phyloP scores from a whole-genome alignment of 2,888 invertebrate genomes.

The Bombyx huttoni region DNA sequence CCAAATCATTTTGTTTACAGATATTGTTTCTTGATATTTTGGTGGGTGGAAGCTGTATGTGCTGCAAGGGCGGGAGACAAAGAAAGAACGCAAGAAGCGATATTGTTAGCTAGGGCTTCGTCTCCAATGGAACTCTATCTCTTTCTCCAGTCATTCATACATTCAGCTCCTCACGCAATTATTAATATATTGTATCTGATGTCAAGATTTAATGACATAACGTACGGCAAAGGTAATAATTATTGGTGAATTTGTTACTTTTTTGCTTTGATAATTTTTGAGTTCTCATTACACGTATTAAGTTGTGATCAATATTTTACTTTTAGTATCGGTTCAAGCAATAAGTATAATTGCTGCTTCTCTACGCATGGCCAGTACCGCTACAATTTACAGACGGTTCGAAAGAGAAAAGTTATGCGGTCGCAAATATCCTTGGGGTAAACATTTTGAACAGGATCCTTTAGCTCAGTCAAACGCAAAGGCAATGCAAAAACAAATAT shows the following conservation, averaged over 20 bases:
- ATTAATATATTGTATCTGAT: constrained; percentile 71
- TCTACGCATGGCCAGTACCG: constrained; percentile 78
- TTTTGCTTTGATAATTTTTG: too few species aligned
- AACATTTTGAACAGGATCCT: constrained; percentile 24
- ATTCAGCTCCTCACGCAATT: constrained; percentile 81
- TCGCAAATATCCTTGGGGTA: constrained; percentile 80
- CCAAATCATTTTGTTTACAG: constrained; percentile 38
- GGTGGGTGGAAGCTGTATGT: constrained; percentile 80
- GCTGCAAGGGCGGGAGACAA: constrained; percentile 66
- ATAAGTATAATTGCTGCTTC: constrained; percentile 78
- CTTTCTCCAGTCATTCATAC: constrained; percentile 83
- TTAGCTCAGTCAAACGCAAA: not conserved
- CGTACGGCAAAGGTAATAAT: constrained; percentile 76
- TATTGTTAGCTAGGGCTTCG: constrained; percentile 73
- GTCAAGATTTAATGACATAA: constrained; percentile 67
- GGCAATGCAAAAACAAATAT: not conserved
- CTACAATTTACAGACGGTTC: constrained; percentile 81
- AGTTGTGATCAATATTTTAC: not conserved
- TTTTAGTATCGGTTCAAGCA: constrained; percentile 76
- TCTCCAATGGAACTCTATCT: constrained; percentile 83
- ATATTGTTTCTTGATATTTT: constrained; percentile 80
- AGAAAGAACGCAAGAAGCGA: constrained; percentile 72
- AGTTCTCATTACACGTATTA: not conserved
- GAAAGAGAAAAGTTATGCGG: constrained; percentile 83
- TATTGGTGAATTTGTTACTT: too few species aligned